Percentiles rank a stretch among this genome's conserved stretches.
Conservation (phyloP, 2,888 invertebrate species). For the Acanthosoma haemorrhoidale region DNA sequence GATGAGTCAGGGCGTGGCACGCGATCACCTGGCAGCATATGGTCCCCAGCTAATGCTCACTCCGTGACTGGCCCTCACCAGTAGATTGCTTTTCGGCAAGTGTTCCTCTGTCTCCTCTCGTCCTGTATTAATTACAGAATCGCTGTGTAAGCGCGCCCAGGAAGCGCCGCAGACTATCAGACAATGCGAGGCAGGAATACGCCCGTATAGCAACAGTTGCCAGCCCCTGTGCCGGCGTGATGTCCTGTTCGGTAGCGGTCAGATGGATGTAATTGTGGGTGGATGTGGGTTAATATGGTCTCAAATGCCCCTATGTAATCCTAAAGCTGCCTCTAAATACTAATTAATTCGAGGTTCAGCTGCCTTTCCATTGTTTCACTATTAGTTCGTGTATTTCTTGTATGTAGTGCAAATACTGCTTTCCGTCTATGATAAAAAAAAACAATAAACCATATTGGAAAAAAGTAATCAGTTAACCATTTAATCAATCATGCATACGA, state of each 20-base stretch:
- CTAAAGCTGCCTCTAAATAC: no score
- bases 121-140: conserved; percentile 1
- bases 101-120: conserved; percentile 2
- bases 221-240: no score
- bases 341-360: no score
- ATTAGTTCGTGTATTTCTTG: no score
- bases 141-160: conserved; percentile 8
- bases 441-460: no score
- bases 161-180: no score
- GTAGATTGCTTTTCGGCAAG: conserved; percentile 7
- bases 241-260: background rate
- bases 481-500: no score
- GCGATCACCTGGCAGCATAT: conserved; percentile 14
- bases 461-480: no score
- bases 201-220: conserved; percentile 9
- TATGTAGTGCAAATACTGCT: no score
- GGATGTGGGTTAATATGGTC: background rate
- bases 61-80: background rate
- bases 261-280: background rate
- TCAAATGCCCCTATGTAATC: no score
- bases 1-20: background rate
- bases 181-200: background rate
- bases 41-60: background rate
- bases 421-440: no score
- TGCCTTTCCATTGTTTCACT: no score